Conservation (phyloP, 2,888 invertebrate genomes). For the Gari tellinella region DNA sequence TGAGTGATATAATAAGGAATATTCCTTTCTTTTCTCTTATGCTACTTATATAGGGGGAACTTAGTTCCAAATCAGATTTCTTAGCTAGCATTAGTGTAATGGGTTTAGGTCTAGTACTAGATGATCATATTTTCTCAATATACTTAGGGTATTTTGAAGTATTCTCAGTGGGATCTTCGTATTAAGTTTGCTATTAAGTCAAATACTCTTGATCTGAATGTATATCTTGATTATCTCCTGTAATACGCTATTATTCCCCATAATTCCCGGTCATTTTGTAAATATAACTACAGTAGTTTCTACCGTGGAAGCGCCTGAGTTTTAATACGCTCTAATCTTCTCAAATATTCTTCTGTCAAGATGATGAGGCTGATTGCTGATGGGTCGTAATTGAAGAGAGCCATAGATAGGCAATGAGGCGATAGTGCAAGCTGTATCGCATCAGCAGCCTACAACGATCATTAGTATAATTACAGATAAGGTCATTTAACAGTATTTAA, state of each 20-base stretch:
- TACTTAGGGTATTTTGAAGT: constrained; percentile 71
- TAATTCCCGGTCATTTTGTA: no score
- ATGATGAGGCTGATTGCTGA: background rate
- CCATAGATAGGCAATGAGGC: no score
- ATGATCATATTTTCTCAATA: constrained; percentile 75
- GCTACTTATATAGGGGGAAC: constrained; percentile 70
- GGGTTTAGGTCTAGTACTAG: constrained; percentile 71
- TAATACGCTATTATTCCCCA: constrained; percentile 28
- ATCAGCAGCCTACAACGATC: no score
- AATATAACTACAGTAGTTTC: constrained; percentile 1
- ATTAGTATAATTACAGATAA: no score
- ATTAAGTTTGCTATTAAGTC: constrained; percentile 58
- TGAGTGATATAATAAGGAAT: constrained; percentile 42
- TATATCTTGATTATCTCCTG: constrained; percentile 52
- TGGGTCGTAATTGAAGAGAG: no score
- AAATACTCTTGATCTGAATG: constrained; percentile 50
- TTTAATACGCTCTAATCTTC: constrained; percentile 3
- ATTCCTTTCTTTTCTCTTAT: constrained; percentile 60
- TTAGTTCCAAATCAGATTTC: constrained; percentile 73
- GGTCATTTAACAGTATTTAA: no score
- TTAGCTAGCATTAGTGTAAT: constrained; percentile 73
- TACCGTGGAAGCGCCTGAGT: background rate
- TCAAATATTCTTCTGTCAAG: constrained; percentile 4
- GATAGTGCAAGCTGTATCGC: no score
- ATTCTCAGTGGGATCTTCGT: constrained; percentile 65